Evolutionary conservation across 1,140 invertebrate species (phyloP).

Genomic region (Idris sp.): DNA sequence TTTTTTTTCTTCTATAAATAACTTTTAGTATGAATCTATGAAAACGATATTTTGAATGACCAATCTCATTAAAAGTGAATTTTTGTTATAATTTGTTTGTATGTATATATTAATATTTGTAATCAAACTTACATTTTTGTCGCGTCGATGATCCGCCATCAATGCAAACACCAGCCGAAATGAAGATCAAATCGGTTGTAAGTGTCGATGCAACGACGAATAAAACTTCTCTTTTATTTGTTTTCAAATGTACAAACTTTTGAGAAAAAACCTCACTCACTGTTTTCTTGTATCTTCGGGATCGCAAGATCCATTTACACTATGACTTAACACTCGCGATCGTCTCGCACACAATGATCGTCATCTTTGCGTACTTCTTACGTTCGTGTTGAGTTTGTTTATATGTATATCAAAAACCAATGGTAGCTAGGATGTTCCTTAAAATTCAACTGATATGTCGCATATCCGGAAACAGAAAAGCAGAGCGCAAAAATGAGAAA

Average conservation of each 20-base stretch:
- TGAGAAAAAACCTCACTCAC: slow-evolving; percentile 35
- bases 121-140: slow-evolving; percentile 79
- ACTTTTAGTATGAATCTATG: too few relatives aligned
- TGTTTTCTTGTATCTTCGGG: slow-evolving; percentile 32
- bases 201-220: slow-evolving; percentile 45
- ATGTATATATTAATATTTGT: too few relatives aligned
- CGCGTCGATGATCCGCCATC: slow-evolving; percentile 77
- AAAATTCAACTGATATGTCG: slow-evolving; percentile 34
- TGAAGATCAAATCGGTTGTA: slow-evolving; percentile 39
- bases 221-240: slow-evolving; percentile 41
- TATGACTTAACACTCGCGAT: slow-evolving; percentile 58
- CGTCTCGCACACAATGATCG: slow-evolving; percentile 50
- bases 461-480: slow-evolving; percentile 49
- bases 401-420: slow-evolving; percentile 26
- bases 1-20: too few relatives aligned
- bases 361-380: slow-evolving; percentile 43
- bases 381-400: background rate
- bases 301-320: slow-evolving; percentile 45
- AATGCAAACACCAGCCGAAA: slow-evolving; percentile 71
- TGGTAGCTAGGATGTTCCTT: slow-evolving; percentile 18
- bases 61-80: too few relatives aligned
- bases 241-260: slow-evolving; percentile 35
- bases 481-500: slow-evolving; percentile 43
- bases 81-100: too few relatives aligned
- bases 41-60: too few relatives aligned